These are phyloP conservation scores for Ashinkailepas kermadecensis DNA, from an alignment of 2,888 invertebrate species.

Conservation along the genomic window DNA sequence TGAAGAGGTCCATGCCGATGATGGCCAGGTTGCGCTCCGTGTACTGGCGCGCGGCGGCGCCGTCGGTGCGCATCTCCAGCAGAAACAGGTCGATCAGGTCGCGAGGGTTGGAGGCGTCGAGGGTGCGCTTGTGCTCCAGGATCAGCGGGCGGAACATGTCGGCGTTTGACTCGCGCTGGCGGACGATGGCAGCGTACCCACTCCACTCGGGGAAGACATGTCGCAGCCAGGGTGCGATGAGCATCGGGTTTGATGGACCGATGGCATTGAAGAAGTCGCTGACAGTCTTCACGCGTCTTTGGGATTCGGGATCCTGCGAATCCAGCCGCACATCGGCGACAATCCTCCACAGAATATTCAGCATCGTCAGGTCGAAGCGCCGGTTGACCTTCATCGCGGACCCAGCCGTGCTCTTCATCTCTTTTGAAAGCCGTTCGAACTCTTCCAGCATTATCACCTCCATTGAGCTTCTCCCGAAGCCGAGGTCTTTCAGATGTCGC, in stretches of 20 bases:
- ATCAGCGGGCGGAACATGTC: not conserved
- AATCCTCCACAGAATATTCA: too few species aligned
- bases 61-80: not conserved
- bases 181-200: not conserved
- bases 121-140: not conserved
- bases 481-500: too few species aligned
- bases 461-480: too few species aligned
- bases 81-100: not conserved
- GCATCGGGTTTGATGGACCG: not conserved
- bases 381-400: too few species aligned
- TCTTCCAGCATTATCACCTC: too few species aligned
- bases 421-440: too few species aligned
- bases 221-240: not conserved
- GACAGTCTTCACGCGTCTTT: too few species aligned
- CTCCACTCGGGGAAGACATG: not conserved
- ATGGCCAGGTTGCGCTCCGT: not conserved
- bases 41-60: not conserved
- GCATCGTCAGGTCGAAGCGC: too few species aligned
- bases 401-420: too few species aligned
- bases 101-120: slow-evolving; percentile 5
- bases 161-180: not conserved
- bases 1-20: slow-evolving; percentile 14
- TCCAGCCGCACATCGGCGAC: too few species aligned
- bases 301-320: too few species aligned
- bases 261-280: not conserved